Evolutionary conservation across 1,140 invertebrate genomes (phyloP).

Genomic region (Hyphantria cunea): DNA sequence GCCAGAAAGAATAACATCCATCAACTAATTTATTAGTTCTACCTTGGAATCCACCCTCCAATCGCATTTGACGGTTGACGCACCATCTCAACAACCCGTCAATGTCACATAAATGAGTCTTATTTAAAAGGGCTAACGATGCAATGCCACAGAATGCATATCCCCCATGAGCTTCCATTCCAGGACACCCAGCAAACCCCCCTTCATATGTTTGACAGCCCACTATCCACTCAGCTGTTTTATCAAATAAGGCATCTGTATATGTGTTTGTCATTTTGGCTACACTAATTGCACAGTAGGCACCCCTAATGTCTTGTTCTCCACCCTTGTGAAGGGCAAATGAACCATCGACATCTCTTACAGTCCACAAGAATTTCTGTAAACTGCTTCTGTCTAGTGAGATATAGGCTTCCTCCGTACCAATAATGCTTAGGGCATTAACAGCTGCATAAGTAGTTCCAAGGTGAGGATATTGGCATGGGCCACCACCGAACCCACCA

Average conservation of each 20-base stretch:
- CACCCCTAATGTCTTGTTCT: conserved; percentile 97
- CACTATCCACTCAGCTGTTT: conserved; percentile 94
- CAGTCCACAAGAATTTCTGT: conserved; percentile 88
- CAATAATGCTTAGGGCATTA: conserved; percentile 94
- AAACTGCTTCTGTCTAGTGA: conserved; percentile 92
- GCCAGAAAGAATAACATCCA: conserved; percentile 99
- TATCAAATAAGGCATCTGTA: conserved; percentile 90
- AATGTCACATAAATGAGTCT: conserved; percentile 90
- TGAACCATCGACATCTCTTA: conserved; percentile 92
- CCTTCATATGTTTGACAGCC: conserved; percentile 99
- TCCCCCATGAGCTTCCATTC: conserved; percentile 98
- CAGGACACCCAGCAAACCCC: conserved; percentile 96
- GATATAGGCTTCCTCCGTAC: conserved; percentile 92
- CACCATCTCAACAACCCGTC: conserved; percentile 92
- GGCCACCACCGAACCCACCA: conserved; percentile 97
- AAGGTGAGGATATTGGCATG: conserved; percentile 94
- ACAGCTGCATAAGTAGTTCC: conserved; percentile 98
- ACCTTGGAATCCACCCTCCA: conserved; percentile 97
- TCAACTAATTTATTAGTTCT: conserved; percentile 99
- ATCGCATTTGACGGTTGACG: conserved; percentile 93
- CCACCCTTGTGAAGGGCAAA: conserved; percentile 96
- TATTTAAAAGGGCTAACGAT: conserved; percentile 90
- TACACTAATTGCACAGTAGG: conserved; percentile 96
- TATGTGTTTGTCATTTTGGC: conserved; percentile 92
- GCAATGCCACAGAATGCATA: conserved; percentile 98